Percentiles rank a stretch among this genome's conserved stretches.
These are phyloP conservation scores for Sus cebifrons DNA, from an alignment of 2,797 vertebrate species.

Conservation along the genomic window DNA sequence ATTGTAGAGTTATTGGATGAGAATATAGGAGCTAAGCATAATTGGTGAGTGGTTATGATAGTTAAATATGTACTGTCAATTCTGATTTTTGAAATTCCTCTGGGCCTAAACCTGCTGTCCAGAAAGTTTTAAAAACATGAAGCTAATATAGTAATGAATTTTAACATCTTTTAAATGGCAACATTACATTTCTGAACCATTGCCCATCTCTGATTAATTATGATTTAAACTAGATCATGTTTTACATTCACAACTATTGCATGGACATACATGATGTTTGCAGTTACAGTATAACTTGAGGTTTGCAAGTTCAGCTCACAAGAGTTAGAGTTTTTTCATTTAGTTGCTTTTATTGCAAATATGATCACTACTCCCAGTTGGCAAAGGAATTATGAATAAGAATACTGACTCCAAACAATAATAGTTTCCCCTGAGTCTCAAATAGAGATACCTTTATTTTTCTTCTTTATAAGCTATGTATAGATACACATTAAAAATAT, in stretches of 20 bases:
- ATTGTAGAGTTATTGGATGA: constrained; percentile 86
- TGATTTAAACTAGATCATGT: constrained; percentile 78
- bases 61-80: constrained; percentile 88
- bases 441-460: background rate
- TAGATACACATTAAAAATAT: background rate
- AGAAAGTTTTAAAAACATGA: constrained; percentile 81
- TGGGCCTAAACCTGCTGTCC: constrained; percentile 73
- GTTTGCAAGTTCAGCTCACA: constrained; percentile 66
- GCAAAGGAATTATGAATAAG: constrained; percentile 5
- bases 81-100: constrained; percentile 86
- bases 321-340: constrained; percentile 50
- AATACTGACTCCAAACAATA: constrained; percentile 63
- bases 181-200: constrained; percentile 69
- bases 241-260: constrained; percentile 76
- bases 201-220: constrained; percentile 73
- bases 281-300: constrained; percentile 5
- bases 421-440: background rate
- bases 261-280: constrained; percentile 67
- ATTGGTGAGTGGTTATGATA: constrained; percentile 88
- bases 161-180: constrained; percentile 83
- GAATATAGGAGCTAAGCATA: constrained; percentile 87
- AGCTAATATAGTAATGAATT: constrained; percentile 79
- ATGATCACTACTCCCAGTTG: constrained; percentile 13
- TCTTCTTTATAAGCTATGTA: constrained; percentile 26
- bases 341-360: constrained; percentile 53